Conservation (phyloP, 2,113 vertebrate species). For the Hassar affinis region DNA sequence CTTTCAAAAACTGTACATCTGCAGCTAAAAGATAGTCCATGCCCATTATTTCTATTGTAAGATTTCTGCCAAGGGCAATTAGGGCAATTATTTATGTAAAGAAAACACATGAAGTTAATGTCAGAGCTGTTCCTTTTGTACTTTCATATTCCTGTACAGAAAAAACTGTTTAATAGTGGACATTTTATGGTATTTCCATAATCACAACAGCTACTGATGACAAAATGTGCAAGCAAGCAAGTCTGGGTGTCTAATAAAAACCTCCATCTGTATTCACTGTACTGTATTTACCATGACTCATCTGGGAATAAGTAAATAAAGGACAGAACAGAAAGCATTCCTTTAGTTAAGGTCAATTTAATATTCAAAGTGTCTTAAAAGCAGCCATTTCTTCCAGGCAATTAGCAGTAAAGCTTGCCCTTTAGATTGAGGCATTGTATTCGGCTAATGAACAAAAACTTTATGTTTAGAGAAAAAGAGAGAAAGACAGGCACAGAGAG, state of each 20-base stretch:
- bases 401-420: slow-evolving; percentile 53
- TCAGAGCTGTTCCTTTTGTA: neutral
- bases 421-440: slow-evolving; percentile 48
- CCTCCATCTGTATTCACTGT: neutral
- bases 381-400: slow-evolving; percentile 33
- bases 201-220: neutral
- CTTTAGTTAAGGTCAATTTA: slow-evolving; percentile 52
- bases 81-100: neutral
- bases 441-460: slow-evolving; percentile 48
- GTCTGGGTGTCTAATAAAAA: slow-evolving; percentile 6
- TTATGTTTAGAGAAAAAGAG: slow-evolving; percentile 5
- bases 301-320: neutral
- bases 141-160: neutral
- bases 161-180: neutral
- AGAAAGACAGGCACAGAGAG: slow-evolving; percentile 5
- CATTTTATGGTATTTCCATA: neutral
- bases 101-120: neutral
- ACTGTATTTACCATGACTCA: neutral
- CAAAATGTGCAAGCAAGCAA: neutral
- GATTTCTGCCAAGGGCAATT: neutral
- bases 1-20: slow-evolving; percentile 13
- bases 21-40: slow-evolving; percentile 1
- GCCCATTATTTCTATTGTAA: neutral
- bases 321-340: slow-evolving; percentile 11
- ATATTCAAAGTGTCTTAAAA: slow-evolving; percentile 45